These are phyloP conservation scores for Apoderus coryli DNA, from an alignment of 2,888 invertebrate genomes.

Conservation along the genomic window DNA sequence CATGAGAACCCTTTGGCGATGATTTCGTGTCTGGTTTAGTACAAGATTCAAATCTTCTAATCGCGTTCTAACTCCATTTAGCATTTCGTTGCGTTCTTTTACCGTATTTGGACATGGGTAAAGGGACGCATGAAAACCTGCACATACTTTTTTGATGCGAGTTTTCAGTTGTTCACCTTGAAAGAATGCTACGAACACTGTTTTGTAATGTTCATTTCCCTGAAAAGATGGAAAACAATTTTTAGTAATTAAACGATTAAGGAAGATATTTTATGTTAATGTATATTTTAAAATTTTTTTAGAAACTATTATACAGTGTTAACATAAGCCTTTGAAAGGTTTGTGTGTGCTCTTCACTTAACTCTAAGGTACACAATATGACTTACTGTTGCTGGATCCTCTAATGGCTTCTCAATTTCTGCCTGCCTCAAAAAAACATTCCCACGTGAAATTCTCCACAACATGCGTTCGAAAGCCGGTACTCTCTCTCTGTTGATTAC, in stretches of 20 bases:
- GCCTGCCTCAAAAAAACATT: conserved; percentile 80
- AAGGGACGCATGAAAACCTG: conserved; percentile 82
- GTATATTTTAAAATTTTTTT: too few species aligned
- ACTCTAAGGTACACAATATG: not conserved
- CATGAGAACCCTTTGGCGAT: conserved; percentile 68
- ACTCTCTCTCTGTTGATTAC: conserved; percentile 79
- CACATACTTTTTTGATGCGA: conserved; percentile 85
- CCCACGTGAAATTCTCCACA: conserved; percentile 87
- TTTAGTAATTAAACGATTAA: too few species aligned
- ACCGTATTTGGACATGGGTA: conserved; percentile 86
- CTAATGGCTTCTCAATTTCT: conserved; percentile 68
- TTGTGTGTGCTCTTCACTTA: too few species aligned
- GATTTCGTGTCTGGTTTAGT: conserved; percentile 76
- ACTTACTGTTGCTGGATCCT: conserved; percentile 66
- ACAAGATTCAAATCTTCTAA: conserved; percentile 78
- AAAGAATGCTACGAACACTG: conserved; percentile 78
- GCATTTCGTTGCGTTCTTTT: conserved; percentile 75
- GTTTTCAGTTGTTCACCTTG: conserved; percentile 87
- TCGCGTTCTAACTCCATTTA: conserved; percentile 75
- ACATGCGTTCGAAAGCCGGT: conserved; percentile 80
- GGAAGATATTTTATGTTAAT: too few species aligned
- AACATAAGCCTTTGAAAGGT: too few species aligned
- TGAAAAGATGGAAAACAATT: too few species aligned
- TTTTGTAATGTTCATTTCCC: conserved; percentile 80
- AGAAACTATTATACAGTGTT: too few species aligned